phyloP scores from a whole-genome alignment of 2,888 invertebrate species.

The Melipona beecheii region DNA sequence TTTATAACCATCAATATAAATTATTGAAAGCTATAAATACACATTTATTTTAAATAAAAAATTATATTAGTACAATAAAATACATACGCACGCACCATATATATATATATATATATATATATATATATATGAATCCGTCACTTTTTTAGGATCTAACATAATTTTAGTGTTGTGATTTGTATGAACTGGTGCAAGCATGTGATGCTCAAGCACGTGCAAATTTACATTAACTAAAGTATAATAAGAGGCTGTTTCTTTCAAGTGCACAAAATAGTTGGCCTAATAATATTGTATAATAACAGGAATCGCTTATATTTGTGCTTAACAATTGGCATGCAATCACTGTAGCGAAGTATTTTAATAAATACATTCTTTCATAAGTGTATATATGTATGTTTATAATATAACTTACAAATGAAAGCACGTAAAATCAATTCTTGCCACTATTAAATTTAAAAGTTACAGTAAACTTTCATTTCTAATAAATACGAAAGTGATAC shows the following conservation, averaged over 20 bases:
- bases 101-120: neutral
- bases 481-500: neutral
- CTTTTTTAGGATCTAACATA: conserved; percentile 40
- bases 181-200: conserved; percentile 59
- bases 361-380: conserved; percentile 30
- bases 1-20: conserved; percentile 1
- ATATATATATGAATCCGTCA: neutral
- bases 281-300: conserved; percentile 57
- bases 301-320: conserved; percentile 81
- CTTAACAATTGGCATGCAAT: conserved; percentile 64
- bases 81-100: neutral
- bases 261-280: conserved; percentile 69
- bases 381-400: neutral
- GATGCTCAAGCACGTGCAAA: conserved; percentile 73
- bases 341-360: conserved; percentile 59
- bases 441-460: conserved; percentile 14
- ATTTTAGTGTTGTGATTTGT: conserved; percentile 11
- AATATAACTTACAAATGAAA: conserved; percentile 17
- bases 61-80: neutral
- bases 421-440: conserved; percentile 51
- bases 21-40: neutral
- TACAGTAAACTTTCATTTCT: neutral
- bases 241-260: conserved; percentile 82
- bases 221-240: conserved; percentile 66
- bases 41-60: neutral